phyloP scores from a whole-genome alignment of 2,888 invertebrate genomes.

The Acanthoscelides obtectus region DNA sequence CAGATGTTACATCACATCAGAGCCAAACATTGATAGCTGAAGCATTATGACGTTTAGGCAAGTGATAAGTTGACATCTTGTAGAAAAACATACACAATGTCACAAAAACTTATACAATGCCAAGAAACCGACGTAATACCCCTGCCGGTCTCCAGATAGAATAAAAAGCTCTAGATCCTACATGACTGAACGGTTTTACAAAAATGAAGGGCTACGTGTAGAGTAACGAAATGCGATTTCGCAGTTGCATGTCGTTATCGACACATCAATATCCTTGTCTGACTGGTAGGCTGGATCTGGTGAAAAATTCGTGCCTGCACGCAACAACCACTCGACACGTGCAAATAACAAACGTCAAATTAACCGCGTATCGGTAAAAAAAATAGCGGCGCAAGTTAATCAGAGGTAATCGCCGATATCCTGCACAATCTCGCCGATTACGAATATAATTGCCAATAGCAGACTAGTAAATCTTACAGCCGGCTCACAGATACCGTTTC shows the following conservation, averaged over 20 bases:
- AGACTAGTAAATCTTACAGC: not conserved
- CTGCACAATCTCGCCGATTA: not conserved
- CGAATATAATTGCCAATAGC: not conserved
- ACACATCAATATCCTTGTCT: not conserved
- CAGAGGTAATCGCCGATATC: not conserved
- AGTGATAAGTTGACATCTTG: too few relatives aligned
- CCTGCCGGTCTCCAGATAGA: too few relatives aligned
- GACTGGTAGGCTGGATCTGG: not conserved
- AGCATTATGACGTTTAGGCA: too few relatives aligned
- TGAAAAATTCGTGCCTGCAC: not conserved
- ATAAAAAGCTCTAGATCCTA: too few relatives aligned
- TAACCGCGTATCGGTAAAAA: not conserved
- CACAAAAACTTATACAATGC: too few relatives aligned
- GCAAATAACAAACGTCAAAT: not conserved
- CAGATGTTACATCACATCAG: too few relatives aligned
- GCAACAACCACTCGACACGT: not conserved
- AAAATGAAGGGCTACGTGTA: too few relatives aligned
- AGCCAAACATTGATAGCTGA: too few relatives aligned
- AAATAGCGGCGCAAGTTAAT: not conserved
- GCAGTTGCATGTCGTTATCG: not conserved
- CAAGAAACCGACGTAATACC: too few relatives aligned
- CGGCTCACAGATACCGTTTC: conserved; percentile 9
- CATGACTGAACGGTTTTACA: too few relatives aligned
- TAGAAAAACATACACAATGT: too few relatives aligned
- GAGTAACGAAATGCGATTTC: too few relatives aligned